Base-by-base conservation (phyloP, 2,888 invertebrate species). In the Lasioglossum pauxillum region DNA sequence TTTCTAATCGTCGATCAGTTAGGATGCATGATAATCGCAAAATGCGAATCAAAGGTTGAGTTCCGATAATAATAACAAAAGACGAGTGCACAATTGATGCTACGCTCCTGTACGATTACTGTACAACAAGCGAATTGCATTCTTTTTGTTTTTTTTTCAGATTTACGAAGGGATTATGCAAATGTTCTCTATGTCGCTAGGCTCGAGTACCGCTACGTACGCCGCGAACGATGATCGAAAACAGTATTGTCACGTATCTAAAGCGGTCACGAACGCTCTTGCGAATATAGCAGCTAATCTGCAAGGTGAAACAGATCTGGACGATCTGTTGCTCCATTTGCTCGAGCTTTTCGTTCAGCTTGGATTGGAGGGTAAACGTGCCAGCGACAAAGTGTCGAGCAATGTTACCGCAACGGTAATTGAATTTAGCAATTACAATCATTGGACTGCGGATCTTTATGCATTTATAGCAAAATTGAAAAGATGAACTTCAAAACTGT, bases 341-440 rank as follows among this genome's bases (percentile, higher is more conserved):
- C 96, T 99, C 77, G 99, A 99, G 95, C 96, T 99, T 72, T 99
- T 99, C 96, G 99, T 99, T 1, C 99, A 99, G 95, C 97, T 99
- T 84, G 99, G 99, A 0, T 96, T 99, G 81, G 99, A 99, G 95
- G 99, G 99, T 0, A 99, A 99, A 95, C 96, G 99, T 69, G 98
- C 99, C 49, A 98, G 98, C 74, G 99, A 99, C 93, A 98, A 99
- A 93, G 97, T 98, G 44, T 98, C 98, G 4, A 97, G 96, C 38
- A 93, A 91, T 78, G 86, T 96, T 96, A 95, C 95, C 5, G 96
- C 90, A 96, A 96, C 95, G 96, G 97, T 93, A 88, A 92, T 71
- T 57, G 19, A 27, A 46, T 23, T 8, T 12, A 12, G 16, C 19
- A 72, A n/a, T n/a, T 75, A 27, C 0, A 49, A 49, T 44, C 14